A percentile compares a stretch with the other conserved stretches of the same genome.
phyloP scores from a whole-genome alignment of 2,888 invertebrate species.

The Parthenolecanium corni region DNA sequence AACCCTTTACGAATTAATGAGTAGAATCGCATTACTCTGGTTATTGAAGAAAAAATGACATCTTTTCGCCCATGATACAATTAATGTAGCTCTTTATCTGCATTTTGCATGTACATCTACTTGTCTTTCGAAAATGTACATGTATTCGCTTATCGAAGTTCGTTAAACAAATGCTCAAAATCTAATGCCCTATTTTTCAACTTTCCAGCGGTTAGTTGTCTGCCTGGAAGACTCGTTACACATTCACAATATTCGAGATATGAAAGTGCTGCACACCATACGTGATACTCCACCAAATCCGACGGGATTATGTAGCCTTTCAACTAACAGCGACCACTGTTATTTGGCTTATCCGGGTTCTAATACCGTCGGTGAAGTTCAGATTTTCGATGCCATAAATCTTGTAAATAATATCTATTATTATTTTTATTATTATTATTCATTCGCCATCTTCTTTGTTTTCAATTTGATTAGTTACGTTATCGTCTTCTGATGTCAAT shows the following conservation, averaged over 20 bases:
- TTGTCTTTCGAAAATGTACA: too few species aligned
- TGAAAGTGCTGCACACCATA: conserved; percentile 96
- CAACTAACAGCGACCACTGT: conserved; percentile 78
- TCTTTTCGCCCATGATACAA: too few species aligned
- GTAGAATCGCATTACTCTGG: too few species aligned
- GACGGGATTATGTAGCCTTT: conserved; percentile 80
- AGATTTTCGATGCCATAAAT: conserved; percentile 86
- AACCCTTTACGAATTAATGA: too few species aligned
- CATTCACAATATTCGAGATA: conserved; percentile 96
- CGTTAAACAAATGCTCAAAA: too few species aligned
- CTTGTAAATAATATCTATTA: conserved; percentile 49
- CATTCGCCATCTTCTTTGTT: background rate
- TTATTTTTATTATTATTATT: background rate
- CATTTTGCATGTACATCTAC: too few species aligned
- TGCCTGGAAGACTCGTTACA: conserved; percentile 95
- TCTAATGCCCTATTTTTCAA: conserved; percentile 13
- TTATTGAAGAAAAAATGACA: too few species aligned
- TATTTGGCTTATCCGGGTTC: conserved; percentile 95
- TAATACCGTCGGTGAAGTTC: conserved; percentile 83
- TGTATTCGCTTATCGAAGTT: too few species aligned
- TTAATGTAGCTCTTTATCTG: too few species aligned
- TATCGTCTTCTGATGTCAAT: too few species aligned
- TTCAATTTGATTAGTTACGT: too few species aligned
- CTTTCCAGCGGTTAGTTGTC: conserved; percentile 76
- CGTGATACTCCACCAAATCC: conserved; percentile 95